Base-by-base conservation (phyloP, 1,140 invertebrate genomes). In the Acromyrmex charruanus region DNA sequence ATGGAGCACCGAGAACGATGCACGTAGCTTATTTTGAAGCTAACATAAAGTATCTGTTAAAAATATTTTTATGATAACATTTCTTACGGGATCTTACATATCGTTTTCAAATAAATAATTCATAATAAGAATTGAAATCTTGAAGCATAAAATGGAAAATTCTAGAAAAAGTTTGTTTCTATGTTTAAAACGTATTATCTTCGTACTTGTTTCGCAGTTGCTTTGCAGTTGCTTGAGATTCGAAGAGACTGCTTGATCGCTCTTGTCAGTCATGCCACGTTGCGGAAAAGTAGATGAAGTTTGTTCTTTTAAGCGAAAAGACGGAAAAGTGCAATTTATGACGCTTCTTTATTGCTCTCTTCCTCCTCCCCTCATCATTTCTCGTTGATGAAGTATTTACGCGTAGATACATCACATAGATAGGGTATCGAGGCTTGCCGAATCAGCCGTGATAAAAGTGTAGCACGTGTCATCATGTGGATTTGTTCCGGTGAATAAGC, bases 371-470 rank as follows among this genome's bases (percentile, higher is more conserved):
- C 49, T 71, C 65, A 5, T 58, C 21, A 16, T 21, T 39, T 58
- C 65, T 71, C 65, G 53, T 59, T 14, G 21, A 14, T 14, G 10
- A 14, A 80, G 16, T 53, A n/a, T 31, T 53, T 25, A 31, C 63
- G 63, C 65, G 21, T 28, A 39, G 61, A 68, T 66, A 39, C n/a
- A 53, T 35, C 77, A 18, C 12, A 7, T 12, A 12, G 61, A 66
- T 21, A 3, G 53, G 18, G 14, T 0, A 51, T 35, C 31, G 6
- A 9, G 1, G 31, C 21, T 18, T 79, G 53, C 53, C 79, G 51
- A 44, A 81, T 81, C 51, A 61, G 79, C 65, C 31, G 35, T 21
- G 79, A 44, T 59, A 71, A 81, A 58, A 71, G 51, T 53, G 16
- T 10, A 66, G n/a, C 53, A 81, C 77, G 77, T 81, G 79, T 71